Percentiles rank a stretch among this genome's conserved stretches.
Conservation (phyloP, 2,888 invertebrate genomes). For the Eilema depressum region DNA sequence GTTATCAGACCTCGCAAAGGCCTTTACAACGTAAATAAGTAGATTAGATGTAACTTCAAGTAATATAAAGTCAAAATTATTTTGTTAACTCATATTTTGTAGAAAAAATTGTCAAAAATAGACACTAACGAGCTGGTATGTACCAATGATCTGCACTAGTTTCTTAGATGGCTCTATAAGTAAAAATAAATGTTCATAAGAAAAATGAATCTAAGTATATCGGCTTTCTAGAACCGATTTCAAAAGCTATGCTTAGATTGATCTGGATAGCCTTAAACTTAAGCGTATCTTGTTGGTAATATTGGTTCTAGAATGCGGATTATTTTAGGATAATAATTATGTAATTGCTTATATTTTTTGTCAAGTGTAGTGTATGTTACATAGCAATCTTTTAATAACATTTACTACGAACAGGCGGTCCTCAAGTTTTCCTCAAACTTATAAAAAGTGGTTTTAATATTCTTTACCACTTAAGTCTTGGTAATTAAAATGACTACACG, state of each 20-base stretch:
- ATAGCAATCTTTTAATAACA: not conserved
- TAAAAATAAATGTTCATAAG: too few species aligned
- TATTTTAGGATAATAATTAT: too few species aligned
- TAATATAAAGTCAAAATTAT: not conserved
- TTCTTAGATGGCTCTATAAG: too few species aligned
- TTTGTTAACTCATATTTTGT: not conserved
- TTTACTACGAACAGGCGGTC: not conserved
- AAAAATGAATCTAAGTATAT: too few species aligned
- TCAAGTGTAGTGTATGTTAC: not conserved
- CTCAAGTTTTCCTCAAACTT: not conserved
- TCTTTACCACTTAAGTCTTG: not conserved
- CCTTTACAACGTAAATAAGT: not conserved
- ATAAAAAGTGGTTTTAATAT: not conserved
- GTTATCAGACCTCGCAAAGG: too few species aligned
- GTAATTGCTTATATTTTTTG: not conserved
- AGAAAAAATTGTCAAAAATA: not conserved
- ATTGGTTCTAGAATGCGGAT: not conserved
- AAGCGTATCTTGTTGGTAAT: too few species aligned
- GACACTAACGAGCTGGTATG: too few species aligned
- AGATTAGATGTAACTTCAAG: not conserved
- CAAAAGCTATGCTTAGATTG: too few species aligned
- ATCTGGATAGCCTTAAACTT: too few species aligned
- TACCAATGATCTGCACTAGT: too few species aligned
- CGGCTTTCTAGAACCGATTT: too few species aligned
- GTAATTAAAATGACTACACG: slow-evolving; percentile 12